phyloP scores from a whole-genome alignment of 2,888 invertebrate species.

The Tipula vernalis region DNA sequence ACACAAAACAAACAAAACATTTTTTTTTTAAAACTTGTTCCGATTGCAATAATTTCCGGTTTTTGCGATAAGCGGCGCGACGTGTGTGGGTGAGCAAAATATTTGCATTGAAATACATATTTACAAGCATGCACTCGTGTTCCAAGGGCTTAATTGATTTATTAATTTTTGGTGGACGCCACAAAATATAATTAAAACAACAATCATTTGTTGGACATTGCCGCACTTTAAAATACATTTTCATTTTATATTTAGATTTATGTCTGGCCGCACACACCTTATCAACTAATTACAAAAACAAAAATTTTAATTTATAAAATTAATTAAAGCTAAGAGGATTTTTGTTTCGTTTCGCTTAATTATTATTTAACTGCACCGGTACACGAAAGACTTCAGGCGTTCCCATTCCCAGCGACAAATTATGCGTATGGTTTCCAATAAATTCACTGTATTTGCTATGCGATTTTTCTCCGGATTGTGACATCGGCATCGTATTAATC shows the following conservation, averaged over 20 bases:
- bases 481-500: conserved; percentile 14
- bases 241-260: background rate
- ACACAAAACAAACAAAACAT: background rate
- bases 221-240: background rate
- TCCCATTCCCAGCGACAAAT: background rate
- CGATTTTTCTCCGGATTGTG: conserved; percentile 23
- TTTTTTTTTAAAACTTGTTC: background rate
- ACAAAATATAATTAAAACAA: background rate
- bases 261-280: background rate
- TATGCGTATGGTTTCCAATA: background rate
- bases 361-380: background rate
- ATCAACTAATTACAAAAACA: background rate
- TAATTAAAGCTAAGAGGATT: background rate
- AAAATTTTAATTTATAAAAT: background rate
- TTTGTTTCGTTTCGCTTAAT: background rate
- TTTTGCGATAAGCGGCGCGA: background rate
- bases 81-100: background rate
- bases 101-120: background rate
- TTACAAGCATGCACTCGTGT: background rate
- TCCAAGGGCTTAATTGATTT: background rate
- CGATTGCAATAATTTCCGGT: background rate
- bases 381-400: background rate
- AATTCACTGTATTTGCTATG: conserved; percentile 20
- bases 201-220: background rate
- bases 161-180: no score